Base-by-base conservation (phyloP, 2,113 vertebrate species). In the Microtus ochrogaster region DNA sequence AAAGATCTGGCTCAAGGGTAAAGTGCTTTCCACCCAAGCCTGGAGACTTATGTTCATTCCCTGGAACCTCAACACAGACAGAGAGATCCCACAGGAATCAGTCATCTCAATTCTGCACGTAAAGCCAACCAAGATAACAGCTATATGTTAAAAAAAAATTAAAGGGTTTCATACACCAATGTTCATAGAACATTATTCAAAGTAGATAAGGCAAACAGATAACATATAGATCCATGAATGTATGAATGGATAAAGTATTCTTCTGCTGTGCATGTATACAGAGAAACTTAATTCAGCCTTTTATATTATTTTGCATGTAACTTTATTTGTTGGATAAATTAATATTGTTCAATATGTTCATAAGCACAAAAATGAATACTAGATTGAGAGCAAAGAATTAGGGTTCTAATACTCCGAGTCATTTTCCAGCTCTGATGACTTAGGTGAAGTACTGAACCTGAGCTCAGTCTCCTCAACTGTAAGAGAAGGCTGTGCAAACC, bases 271-370 rank as follows among this genome's bases (percentile, higher is more conserved):
- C 52, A 52, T 5, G 5, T 30, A 78, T 19, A 52, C 1, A 49
- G 28, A 78, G 14, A 7, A 49, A 30, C 8, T 49, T 13, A 33
- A 4, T 52, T 81, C 78, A 81, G 30, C 28, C 1, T 68, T 65
- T 47, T 22, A 44, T 81, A n/a, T 36, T 81, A 9, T 28, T 84
- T 84, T 65, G 14, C 24, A 33, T 22, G 39, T 61, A 65, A 63
- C 96, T 96, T 97, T 97, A 98, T 98, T 97, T 95, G 91, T 95
- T 61, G 83, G 94, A 95, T 96, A 97, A 97, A 44, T 95, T 96
- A 91, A 2, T 96, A 95, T 96, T 94, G 96, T 93, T 87, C 65
- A 41, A 89, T 97, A 96, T 96, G 66, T 90, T 96, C 95, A 97
- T 89, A 94, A 95, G 89, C 89, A 98, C 93, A 93, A 0, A 44